Evolutionary conservation across 1,140 invertebrate species (phyloP).

Genomic region (Thrips palmi): DNA sequence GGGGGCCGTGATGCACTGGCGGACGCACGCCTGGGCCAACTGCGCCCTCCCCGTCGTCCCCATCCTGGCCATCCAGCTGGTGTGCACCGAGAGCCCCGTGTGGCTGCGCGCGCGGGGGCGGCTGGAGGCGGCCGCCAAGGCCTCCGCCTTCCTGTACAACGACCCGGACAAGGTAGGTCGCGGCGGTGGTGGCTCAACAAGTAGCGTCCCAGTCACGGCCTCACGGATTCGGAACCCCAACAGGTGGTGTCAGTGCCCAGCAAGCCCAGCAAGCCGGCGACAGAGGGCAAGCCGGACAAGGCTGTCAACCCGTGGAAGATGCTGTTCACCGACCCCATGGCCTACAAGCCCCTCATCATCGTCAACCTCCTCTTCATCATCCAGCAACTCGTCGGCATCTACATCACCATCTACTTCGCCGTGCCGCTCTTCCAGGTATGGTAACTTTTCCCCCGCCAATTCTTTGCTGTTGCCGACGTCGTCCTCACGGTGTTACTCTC

Average conservation of each 20-base stretch:
- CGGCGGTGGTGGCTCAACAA: too few relatives aligned
- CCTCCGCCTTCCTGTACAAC: constrained; percentile 4
- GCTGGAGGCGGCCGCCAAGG: constrained; percentile 27
- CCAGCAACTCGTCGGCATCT: constrained; percentile 57
- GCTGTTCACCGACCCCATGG: constrained; percentile 9
- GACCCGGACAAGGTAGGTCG: not conserved
- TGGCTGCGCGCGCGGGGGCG: constrained; percentile 36
- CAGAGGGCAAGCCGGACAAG: not conserved
- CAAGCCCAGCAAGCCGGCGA: not conserved
- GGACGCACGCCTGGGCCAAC: constrained; percentile 34
- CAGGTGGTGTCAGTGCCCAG: constrained; percentile 6
- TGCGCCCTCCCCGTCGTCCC: too few relatives aligned
- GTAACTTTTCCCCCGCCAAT: too few relatives aligned
- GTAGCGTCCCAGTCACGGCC: too few relatives aligned
- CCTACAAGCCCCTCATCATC: constrained; percentile 37
- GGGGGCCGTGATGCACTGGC: constrained; percentile 38
- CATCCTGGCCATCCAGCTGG: too few relatives aligned
- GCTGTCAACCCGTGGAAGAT: not conserved
- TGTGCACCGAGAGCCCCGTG: constrained; percentile 48
- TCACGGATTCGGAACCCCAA: too few relatives aligned
- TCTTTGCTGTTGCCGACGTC: too few relatives aligned
- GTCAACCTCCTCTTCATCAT: constrained; percentile 46
- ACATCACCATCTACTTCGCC: constrained; percentile 49
- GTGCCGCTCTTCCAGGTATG: constrained; percentile 36
- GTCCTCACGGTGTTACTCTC: too few relatives aligned